Evolutionary conservation across 2,888 invertebrate species (phyloP), one percentile per base, ranked within the genome.

Genomic region (Ctena decussata): DNA sequence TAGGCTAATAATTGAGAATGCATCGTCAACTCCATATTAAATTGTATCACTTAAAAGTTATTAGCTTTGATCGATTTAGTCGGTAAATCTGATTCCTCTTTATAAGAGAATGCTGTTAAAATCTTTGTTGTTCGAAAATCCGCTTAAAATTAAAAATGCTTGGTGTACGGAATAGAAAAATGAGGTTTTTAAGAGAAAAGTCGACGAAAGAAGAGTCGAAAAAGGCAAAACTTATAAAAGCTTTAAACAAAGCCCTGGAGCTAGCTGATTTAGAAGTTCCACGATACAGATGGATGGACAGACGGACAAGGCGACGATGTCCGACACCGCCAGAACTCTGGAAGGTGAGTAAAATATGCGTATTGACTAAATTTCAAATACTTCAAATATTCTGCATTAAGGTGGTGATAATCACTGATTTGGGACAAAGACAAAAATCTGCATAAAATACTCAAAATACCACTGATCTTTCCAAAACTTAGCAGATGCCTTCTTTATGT

Each of bases 241-340:
- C 85, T 3, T 65, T 85, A 27, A 85, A 85, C 49, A 65, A 85
- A 73, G 41, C 72, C n/a, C 76, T 85, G 27, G 80, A 79, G 21
- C 76, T 82, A 21, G 60, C 69, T 32, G 37, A 73, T 39, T 69
- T 71, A 15, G 82, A 77, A n/a, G 53, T 72, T 6, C 46, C 70
- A 12, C 44, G 79, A 53, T 74, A 69, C 46, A 46, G 81, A 71
- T 81, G 81, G 81, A 69, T 81, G 15, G 76, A 77, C 37, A 76
- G 37, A 46, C 46, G 24, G n/a, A 71, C 81, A n/a, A 49, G 60
- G 18, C 57, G 44, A 32, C 30, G 49, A 3, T 71, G 70, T 24
- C 76, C 71, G 21, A 76, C 77, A 8, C 81, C 81, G 21, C 81
- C 71, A 32, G n/a, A 53, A 39, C 70, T 81, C 12, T 81, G 81